These are phyloP conservation scores for Eulithis prunata DNA, from an alignment of 2,888 invertebrate genomes.

Conservation along the genomic window DNA sequence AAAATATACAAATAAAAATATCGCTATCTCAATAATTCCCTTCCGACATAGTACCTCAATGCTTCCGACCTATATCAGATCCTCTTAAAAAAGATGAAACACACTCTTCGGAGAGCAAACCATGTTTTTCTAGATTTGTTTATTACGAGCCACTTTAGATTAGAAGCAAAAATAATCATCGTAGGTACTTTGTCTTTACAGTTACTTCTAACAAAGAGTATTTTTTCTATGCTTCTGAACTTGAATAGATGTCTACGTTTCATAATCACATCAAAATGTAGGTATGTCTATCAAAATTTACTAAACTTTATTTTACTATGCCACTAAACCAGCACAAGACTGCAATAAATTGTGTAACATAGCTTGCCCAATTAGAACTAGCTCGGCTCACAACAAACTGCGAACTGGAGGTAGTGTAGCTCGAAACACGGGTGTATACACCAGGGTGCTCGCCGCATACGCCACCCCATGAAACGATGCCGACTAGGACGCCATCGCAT, in stretches of 20 bases:
- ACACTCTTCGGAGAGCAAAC: too few relatives aligned
- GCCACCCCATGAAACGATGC: constrained; percentile 51
- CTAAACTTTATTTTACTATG: neutral
- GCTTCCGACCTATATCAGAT: neutral
- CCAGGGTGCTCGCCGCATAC: constrained; percentile 49
- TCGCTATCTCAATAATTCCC: neutral
- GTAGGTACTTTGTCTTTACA: too few relatives aligned
- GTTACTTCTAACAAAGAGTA: too few relatives aligned
- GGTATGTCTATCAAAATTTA: neutral
- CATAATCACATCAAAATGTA: too few relatives aligned
- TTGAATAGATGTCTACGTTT: too few relatives aligned
- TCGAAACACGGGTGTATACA: constrained; percentile 48
- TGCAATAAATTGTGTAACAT: neutral
- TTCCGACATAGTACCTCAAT: too few relatives aligned
- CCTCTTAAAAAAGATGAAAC: too few relatives aligned
- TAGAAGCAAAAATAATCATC: too few relatives aligned
- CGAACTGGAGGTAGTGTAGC: constrained; percentile 39
- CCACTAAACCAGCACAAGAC: neutral
- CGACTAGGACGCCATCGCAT: constrained; percentile 50
- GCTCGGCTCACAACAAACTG: constrained; percentile 2
- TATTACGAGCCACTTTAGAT: too few relatives aligned
- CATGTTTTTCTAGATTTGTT: too few relatives aligned
- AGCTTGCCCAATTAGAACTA: constrained; percentile 2
- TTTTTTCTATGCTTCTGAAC: too few relatives aligned
- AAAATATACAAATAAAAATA: neutral